phyloP scores from a whole-genome alignment of 2,888 invertebrate species.

The Pecten maximus region DNA sequence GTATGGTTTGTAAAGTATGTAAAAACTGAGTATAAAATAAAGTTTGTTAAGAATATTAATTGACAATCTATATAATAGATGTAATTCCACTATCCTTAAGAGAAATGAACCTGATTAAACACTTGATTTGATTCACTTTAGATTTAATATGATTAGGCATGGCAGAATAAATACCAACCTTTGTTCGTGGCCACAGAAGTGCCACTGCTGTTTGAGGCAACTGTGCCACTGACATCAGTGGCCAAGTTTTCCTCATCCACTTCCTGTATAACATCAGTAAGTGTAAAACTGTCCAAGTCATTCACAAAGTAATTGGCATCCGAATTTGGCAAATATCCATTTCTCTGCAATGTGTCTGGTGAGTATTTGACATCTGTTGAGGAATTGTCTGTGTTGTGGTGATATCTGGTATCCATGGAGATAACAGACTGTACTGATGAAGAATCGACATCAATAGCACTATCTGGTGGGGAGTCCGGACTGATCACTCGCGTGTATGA shows the following conservation, averaged over 20 bases:
- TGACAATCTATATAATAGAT: too few species aligned
- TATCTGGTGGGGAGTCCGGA: slow-evolving; percentile 69
- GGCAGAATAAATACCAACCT: too few species aligned
- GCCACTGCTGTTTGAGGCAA: not conserved
- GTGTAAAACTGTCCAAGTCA: not conserved
- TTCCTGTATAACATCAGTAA: not conserved
- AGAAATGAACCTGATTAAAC: too few species aligned
- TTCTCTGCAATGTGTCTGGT: not conserved
- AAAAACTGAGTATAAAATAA: too few species aligned
- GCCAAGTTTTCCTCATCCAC: not conserved
- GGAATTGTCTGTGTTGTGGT: slow-evolving; percentile 1
- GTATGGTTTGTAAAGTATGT: too few species aligned
- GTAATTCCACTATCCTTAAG: too few species aligned
- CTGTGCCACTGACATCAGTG: not conserved
- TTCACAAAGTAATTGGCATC: not conserved
- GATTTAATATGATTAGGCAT: too few species aligned
- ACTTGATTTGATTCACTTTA: too few species aligned
- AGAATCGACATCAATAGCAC: slow-evolving; percentile 72
- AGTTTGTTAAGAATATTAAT: too few species aligned
- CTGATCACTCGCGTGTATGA: slow-evolving; percentile 48
- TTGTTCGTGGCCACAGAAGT: not conserved
- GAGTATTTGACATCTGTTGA: slow-evolving; percentile 24
- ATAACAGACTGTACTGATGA: slow-evolving; percentile 67
- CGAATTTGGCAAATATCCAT: not conserved
- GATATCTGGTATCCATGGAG: slow-evolving; percentile 48